These are phyloP conservation scores for Miniopterus natalensis DNA, from an alignment of 2,113 vertebrate genomes.

Conservation along the genomic window DNA sequence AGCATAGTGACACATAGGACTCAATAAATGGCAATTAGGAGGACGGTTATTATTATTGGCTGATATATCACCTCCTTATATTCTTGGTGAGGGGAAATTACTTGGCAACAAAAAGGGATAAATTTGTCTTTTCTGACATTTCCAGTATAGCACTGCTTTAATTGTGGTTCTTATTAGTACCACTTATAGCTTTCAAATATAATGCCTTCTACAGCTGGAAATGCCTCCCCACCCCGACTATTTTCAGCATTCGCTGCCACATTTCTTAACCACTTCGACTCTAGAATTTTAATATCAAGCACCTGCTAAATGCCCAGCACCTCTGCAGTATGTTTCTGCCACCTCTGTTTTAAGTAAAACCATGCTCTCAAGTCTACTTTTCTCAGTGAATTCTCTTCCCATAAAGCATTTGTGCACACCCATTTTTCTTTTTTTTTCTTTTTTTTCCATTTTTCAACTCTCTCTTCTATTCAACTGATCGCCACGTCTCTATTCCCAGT, in stretches of 20 bases:
- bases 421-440: neutral
- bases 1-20: neutral
- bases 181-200: neutral
- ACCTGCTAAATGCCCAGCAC: neutral
- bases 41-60: neutral
- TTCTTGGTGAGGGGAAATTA: conserved; percentile 47
- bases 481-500: neutral
- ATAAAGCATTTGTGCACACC: neutral
- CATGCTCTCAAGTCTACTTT: neutral
- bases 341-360: neutral
- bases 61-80: neutral
- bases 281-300: conserved; percentile 4
- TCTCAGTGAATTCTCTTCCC: neutral
- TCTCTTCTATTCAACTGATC: neutral
- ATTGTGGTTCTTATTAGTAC: conserved; percentile 11
- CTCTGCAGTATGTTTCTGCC: neutral
- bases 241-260: neutral
- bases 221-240: neutral
- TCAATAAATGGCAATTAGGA: neutral
- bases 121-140: conserved; percentile 48
- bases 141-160: conserved; percentile 18
- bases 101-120: conserved; percentile 30
- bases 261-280: neutral
- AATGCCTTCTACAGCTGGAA: neutral
- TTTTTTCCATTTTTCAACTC: neutral